Conservation (phyloP, 2,888 invertebrate species). For the Idaea straminata region DNA sequence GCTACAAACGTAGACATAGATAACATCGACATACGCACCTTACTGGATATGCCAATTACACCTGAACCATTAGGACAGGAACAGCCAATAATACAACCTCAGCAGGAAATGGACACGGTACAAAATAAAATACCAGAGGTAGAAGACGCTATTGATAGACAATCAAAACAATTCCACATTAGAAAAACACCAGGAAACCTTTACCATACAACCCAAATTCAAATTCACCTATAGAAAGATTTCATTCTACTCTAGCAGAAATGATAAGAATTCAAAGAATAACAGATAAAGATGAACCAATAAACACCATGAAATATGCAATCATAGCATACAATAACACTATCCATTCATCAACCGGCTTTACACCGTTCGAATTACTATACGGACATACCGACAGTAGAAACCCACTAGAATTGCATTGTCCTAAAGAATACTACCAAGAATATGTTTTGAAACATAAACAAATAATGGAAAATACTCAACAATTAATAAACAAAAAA, state of each 20-base stretch:
- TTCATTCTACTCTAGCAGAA: conserved; percentile 26
- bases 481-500: conserved; percentile 22
- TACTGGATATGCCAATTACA: too few species aligned
- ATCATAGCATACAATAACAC: conserved; percentile 36
- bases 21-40: too few species aligned
- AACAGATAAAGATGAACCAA: conserved; percentile 21
- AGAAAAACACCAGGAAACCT: too few species aligned
- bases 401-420: conserved; percentile 38
- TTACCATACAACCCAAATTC: conserved; percentile 28
- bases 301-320: conserved; percentile 27
- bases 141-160: too few species aligned
- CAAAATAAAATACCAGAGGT: too few species aligned
- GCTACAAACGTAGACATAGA: too few species aligned
- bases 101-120: too few species aligned
- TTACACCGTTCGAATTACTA: conserved; percentile 34
- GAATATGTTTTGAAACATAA: conserved; percentile 86
- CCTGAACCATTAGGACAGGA: too few species aligned
- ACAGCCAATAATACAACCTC: too few species aligned
- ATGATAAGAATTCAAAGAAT: conserved; percentile 27
- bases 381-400: conserved; percentile 33
- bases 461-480: conserved; percentile 26
- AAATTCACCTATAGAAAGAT: too few species aligned
- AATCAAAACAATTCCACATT: too few species aligned
- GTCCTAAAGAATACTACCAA: conserved; percentile 71
- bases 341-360: conserved; percentile 32